Base-by-base conservation (phyloP, 2,888 invertebrate genomes). In the Eupsilia transversa region DNA sequence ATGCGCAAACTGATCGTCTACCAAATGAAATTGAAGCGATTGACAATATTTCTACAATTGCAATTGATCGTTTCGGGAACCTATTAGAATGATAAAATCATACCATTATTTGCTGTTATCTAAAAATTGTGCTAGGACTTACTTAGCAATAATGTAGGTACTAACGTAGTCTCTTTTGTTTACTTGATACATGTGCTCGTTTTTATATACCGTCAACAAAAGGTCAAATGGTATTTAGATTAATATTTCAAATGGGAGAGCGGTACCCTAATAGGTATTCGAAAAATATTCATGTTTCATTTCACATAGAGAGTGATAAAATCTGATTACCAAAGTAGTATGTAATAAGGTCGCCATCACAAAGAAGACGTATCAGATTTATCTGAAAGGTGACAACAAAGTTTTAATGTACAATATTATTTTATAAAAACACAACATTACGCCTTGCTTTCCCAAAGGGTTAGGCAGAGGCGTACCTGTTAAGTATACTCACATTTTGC, bases 201-300 rank as follows among this genome's bases (percentile, higher is more conserved):
- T 12, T 43, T 73, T 7, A 23, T 38, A 46, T 33, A 23, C 12
- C 14, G 23, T 43, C 33, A 61, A 56, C n/a, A 38, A 74, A 75
- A 75, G 46, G 27, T 46, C 14, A 20, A n/a, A n/a, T 1, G 2
- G 0, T 76, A 59, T 14, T 76, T 59, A 76, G 67, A 43, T 41
- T 52, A 30, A 52, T 76, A 59, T 76, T 59, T 14, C 59, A 68
- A 68, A 68, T 14, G 3, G 20, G 12, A 52, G 17, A 27, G 20
- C n/a, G 41, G 20, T 56, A n/a, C n/a, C 20, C 1, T 30, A 46
- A 33, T 52, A n/a, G 27, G 43, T n/a, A 30, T 5, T 68, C 10
- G 20, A 69, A 38, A 77, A 68, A 30, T 35, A 43, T 43, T 68
- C 52, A 68, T 20, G n/a, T 77, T 59, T 59, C 52, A 38, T 60